phyloP scores from a whole-genome alignment of 37 sponge, comb jelly and placozoan species.

The Amphimedon queenslandica region DNA sequence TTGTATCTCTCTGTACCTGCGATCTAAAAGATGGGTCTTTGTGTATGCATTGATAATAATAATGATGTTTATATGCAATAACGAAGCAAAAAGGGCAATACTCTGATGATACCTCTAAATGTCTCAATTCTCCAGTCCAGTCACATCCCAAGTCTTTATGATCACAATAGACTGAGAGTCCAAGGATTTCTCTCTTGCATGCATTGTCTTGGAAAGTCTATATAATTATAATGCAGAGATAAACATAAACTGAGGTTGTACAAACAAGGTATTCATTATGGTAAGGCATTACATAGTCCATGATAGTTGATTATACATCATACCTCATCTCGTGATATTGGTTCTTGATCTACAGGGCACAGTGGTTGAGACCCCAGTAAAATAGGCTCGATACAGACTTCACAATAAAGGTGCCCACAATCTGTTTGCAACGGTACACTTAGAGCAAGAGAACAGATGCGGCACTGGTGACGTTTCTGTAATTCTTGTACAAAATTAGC shows the following conservation, averaged over 20 bases:
- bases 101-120: constrained; percentile 52
- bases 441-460: constrained; percentile 44
- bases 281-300: too few species aligned
- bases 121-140: constrained; percentile 33
- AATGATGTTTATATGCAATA: too few species aligned
- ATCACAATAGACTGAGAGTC: constrained; percentile 32
- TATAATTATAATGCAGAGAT: too few species aligned
- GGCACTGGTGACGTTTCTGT: constrained; percentile 50
- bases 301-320: too few species aligned
- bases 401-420: constrained; percentile 62
- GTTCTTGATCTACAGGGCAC: constrained; percentile 53
- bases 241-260: too few species aligned
- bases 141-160: constrained; percentile 21
- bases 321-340: constrained; percentile 22
- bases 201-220: constrained; percentile 69
- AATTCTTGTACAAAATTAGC: constrained; percentile 46
- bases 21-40: constrained; percentile 17
- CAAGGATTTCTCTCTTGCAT: constrained; percentile 53
- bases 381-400: constrained; percentile 45
- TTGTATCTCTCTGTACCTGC: constrained; percentile 31
- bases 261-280: too few species aligned
- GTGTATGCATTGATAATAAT: too few species aligned
- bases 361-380: constrained; percentile 13
- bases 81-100: too few species aligned
- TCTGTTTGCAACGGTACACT: constrained; percentile 52